A percentile compares a stretch with the other conserved stretches of the same genome.
phyloP scores from a whole-genome alignment of 2,888 invertebrate genomes.

The Boloria euphrosyne region DNA sequence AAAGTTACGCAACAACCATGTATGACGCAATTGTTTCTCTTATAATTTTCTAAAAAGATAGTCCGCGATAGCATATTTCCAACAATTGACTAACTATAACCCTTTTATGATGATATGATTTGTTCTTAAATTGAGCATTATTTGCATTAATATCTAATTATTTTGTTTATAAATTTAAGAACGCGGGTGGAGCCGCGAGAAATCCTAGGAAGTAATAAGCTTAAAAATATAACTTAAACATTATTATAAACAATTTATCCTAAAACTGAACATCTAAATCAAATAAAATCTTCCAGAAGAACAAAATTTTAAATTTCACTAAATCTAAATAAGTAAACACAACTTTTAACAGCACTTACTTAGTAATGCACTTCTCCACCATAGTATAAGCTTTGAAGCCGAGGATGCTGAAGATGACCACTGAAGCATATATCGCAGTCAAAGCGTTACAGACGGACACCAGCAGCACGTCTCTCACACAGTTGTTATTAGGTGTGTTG shows the following conservation, averaged over 20 bases:
- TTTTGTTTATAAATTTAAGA: too few relatives aligned
- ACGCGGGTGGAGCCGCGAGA: too few relatives aligned
- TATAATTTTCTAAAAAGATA: too few relatives aligned
- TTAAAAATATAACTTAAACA: too few relatives aligned
- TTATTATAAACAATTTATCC: neutral
- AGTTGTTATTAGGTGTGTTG: slow-evolving; percentile 97
- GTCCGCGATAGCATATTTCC: too few relatives aligned
- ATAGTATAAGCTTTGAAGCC: slow-evolving; percentile 97
- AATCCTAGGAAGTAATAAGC: too few relatives aligned
- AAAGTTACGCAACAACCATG: too few relatives aligned
- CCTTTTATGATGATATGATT: too few relatives aligned
- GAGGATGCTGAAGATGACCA: slow-evolving; percentile 96
- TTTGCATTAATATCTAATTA: too few relatives aligned
- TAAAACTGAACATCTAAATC: neutral
- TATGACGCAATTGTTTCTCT: too few relatives aligned
- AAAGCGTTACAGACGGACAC: slow-evolving; percentile 96
- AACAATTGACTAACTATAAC: too few relatives aligned
- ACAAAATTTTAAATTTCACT: neutral
- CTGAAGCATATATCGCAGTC: slow-evolving; percentile 96
- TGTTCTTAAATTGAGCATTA: too few relatives aligned
- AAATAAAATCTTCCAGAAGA: neutral
- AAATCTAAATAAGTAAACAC: neutral
- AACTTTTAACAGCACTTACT: slow-evolving; percentile 53
- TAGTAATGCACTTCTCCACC: slow-evolving; percentile 90
- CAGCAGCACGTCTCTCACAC: slow-evolving; percentile 93